Evolutionary conservation across 2,888 invertebrate species (phyloP).

Genomic region (Aphodius sticticus): DNA sequence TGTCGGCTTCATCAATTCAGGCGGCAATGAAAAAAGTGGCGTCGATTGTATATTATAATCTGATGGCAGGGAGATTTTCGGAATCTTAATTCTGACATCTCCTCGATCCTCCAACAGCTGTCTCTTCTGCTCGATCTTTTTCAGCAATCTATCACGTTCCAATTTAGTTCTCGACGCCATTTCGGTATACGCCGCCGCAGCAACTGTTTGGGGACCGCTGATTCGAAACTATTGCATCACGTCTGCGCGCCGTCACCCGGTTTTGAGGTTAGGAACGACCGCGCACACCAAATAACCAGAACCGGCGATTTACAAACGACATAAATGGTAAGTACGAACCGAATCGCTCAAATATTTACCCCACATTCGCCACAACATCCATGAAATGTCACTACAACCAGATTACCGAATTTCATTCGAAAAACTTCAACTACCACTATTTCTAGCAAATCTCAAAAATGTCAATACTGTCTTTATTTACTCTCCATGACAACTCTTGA

Average conservation of each 20-base stretch:
- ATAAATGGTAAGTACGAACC: constrained; percentile 19
- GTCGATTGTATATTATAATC: constrained; percentile 66
- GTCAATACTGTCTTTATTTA: constrained; percentile 38
- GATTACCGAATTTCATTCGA: neutral
- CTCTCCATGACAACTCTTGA: constrained; percentile 46
- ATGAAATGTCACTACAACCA: neutral
- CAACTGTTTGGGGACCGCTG: constrained; percentile 1
- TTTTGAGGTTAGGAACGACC: constrained; percentile 31
- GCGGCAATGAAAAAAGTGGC: constrained; percentile 70
- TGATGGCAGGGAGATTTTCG: constrained; percentile 64
- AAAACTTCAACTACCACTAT: neutral
- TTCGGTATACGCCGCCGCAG: constrained; percentile 35
- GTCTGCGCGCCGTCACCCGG: constrained; percentile 4
- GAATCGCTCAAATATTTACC: neutral
- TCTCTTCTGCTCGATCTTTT: constrained; percentile 59
- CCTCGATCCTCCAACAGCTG: constrained; percentile 59
- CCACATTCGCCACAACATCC: neutral
- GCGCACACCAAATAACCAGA: neutral
- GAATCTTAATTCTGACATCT: constrained; percentile 64
- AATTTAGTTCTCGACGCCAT: constrained; percentile 50
- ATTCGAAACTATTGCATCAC: constrained; percentile 24
- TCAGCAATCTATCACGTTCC: constrained; percentile 59
- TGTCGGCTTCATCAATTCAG: constrained; percentile 62
- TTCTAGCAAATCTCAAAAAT: neutral
- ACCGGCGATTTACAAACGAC: neutral